Conservation (phyloP, 2,113 vertebrate genomes). For the Rhipidura dahli region DNA sequence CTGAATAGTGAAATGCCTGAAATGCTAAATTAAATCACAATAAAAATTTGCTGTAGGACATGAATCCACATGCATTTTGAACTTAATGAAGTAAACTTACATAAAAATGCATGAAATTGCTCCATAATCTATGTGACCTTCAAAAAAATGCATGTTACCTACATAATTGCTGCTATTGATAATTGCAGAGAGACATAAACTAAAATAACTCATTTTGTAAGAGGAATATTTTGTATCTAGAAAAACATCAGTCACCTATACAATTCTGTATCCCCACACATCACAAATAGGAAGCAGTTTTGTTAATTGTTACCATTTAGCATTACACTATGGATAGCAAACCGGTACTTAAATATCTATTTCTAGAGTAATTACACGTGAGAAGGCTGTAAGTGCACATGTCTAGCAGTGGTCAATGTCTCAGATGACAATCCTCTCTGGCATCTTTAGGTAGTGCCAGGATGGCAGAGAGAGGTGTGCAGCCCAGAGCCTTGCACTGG, state of each 20-base stretch:
- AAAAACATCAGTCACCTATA: not conserved
- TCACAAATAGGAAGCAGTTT: not conserved
- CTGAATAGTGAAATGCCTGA: not conserved
- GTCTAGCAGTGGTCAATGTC: not conserved
- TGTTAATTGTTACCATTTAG: not conserved
- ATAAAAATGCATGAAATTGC: not conserved
- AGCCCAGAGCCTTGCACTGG: not conserved
- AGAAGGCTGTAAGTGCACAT: not conserved
- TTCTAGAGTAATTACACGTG: conserved; percentile 4
- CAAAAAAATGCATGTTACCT: not conserved
- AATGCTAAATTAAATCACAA: not conserved
- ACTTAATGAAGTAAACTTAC: not conserved
- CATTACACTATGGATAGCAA: not conserved
- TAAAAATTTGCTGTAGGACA: not conserved
- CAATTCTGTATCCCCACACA: not conserved
- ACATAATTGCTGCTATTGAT: not conserved
- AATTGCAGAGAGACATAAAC: not conserved
- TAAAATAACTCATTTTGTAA: not conserved
- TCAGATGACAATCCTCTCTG: not conserved
- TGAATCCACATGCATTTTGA: not conserved
- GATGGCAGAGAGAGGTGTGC: not conserved
- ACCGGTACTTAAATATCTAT: conserved; percentile 24
- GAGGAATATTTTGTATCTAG: not conserved
- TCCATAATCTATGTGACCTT: not conserved
- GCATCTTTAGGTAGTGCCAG: not conserved